Conservation (phyloP, 2,113 vertebrate genomes). For the Tachycineta bicolor region DNA sequence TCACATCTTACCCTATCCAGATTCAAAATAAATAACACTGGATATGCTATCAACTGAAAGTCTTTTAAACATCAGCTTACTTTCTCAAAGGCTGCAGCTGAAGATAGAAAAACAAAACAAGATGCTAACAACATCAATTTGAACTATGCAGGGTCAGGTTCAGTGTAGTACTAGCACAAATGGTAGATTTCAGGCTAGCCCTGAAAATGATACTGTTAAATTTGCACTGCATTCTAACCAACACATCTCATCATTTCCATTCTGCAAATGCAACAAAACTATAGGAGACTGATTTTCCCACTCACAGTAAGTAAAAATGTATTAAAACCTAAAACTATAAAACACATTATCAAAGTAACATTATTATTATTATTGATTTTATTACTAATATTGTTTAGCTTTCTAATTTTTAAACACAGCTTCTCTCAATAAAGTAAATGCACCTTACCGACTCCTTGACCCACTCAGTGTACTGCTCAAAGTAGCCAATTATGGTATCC, state of each 20-base stretch:
- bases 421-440: not conserved
- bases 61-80: not conserved
- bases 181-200: not conserved
- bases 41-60: not conserved
- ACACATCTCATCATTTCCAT: not conserved
- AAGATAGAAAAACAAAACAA: not conserved
- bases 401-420: not conserved
- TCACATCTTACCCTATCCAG: not conserved
- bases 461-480: constrained; percentile 88
- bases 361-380: not conserved
- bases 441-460: constrained; percentile 85
- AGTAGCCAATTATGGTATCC: constrained; percentile 83
- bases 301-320: not conserved
- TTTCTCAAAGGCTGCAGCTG: not conserved
- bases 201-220: not conserved
- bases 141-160: not conserved
- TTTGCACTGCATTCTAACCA: not conserved
- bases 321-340: not conserved
- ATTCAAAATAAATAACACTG: not conserved
- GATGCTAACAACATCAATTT: not conserved
- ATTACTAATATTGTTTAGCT: not conserved
- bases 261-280: not conserved
- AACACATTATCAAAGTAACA: not conserved
- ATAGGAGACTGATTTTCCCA: not conserved
- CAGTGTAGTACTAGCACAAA: not conserved